These are phyloP conservation scores for Penaeus vannamei DNA, from an alignment of 1,140 invertebrate species.

Conservation along the genomic window DNA sequence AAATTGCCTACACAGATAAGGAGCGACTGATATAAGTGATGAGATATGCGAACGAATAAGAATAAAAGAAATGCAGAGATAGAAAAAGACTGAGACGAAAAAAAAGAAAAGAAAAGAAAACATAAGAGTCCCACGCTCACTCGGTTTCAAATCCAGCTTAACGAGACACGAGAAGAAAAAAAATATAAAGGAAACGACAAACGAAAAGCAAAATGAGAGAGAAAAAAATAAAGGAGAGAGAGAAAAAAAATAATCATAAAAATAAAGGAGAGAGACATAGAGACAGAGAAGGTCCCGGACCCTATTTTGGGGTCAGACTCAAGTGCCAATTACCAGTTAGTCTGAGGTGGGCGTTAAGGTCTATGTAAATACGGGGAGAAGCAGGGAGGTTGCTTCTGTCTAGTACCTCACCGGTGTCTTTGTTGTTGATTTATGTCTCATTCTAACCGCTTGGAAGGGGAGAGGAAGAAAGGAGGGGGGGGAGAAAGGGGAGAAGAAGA, in stretches of 20 bases:
- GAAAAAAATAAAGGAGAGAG: not conserved
- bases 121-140: no score
- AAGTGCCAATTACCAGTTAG: conserved; percentile 14
- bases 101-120: no score
- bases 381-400: not conserved
- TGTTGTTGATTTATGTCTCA: conserved; percentile 25
- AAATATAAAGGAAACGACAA: no score
- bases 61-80: no score
- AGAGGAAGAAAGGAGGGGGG: not conserved
- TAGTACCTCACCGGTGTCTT: not conserved
- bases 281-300: not conserved
- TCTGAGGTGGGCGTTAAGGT: conserved; percentile 1
- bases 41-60: no score
- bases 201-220: no score
- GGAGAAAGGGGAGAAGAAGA: not conserved
- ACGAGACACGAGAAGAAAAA: no score
- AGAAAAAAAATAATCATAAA: conserved; percentile 8
- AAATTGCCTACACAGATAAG: no score
- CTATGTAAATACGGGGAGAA: not conserved
- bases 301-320: not conserved
- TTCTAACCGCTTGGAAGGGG: not conserved
- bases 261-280: not conserved
- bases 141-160: no score
- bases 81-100: no score
- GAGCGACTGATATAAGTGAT: no score